Base-by-base conservation (phyloP, 2,113 vertebrate genomes). In the Cariama cristata region DNA sequence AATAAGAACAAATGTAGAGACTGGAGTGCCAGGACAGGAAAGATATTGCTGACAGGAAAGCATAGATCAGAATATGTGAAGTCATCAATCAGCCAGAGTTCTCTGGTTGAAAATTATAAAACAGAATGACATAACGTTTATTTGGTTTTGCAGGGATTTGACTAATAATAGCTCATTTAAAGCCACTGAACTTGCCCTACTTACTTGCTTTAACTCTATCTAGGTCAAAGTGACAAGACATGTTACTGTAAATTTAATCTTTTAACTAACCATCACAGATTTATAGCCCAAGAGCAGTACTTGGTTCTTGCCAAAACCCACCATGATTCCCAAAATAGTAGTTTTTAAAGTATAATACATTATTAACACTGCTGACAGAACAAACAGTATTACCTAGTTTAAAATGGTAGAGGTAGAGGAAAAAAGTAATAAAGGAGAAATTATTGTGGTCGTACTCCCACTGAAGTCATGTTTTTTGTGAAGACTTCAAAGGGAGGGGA, bases 381-480 rank as follows among this genome's bases (percentile, higher is more conserved):
- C 2, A 24, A 94, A 73, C 38, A 73, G 59, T 35, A 55, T 86
- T 97, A 91, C 55, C 24, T 42, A 83, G 32, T 63, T 92, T 80
- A 52, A 94, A 96, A 84, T 13, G 13, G 47, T 58, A 77, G 45
- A 86, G 53, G 66, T 20, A n/a, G 12, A 91, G 63, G 86, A 95
- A 86, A 92, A 88, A 21, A 49, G 59, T 69, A 79, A 96, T 67
- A 90, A 92, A 82, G 27, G 28, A 88, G 33, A 94, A 96, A 91
- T 88, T 83, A 93, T 47, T 85, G 55, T 88, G 47, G 56, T 79
- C 74, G 53, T 94, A 42, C 68, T 95, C 59, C 63, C 75, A 86
- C 38, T 91, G 59, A 94, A 96, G 79, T 88, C 1, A 83, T 59
- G 44, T 59, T 95, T 88, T 86, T 94, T 59, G 89, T 26, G 72